phyloP scores from a whole-genome alignment of 2,888 invertebrate genomes.

The Lithophane semibrunnea region DNA sequence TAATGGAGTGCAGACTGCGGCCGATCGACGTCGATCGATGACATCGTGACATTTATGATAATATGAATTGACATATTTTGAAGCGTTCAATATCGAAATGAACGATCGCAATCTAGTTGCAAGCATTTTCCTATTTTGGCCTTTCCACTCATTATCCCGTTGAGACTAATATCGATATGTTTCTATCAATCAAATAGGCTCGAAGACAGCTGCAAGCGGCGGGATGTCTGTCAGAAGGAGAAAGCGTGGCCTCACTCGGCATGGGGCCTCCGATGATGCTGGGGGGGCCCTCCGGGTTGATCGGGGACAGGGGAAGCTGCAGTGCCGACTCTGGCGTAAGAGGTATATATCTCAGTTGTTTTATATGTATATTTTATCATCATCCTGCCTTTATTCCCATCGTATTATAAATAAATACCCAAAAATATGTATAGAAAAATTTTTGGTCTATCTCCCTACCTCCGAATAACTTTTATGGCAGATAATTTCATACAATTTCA shows the following conservation, averaged over 20 bases:
- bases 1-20: not conserved
- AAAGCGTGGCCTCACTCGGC: conserved; percentile 94
- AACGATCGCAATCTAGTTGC: not conserved
- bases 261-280: conserved; percentile 92
- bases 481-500: too few species aligned
- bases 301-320: conserved; percentile 94
- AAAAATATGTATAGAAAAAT: too few species aligned
- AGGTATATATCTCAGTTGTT: conserved; percentile 78
- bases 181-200: conserved; percentile 85
- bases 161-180: not conserved
- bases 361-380: too few species aligned
- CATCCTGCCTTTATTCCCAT: too few species aligned
- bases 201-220: conserved; percentile 94
- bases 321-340: conserved; percentile 96
- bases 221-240: conserved; percentile 96
- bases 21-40: not conserved
- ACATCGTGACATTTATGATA: not conserved
- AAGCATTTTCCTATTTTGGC: not conserved
- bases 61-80: not conserved
- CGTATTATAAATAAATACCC: too few species aligned
- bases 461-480: too few species aligned
- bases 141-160: not conserved
- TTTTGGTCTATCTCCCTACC: too few species aligned
- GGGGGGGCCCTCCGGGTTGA: conserved; percentile 85
- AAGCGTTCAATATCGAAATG: not conserved